Evolutionary conservation across 1,140 invertebrate genomes (phyloP), one percentile per base, ranked within the genome.

Genomic region (Melitaea cinxia): DNA sequence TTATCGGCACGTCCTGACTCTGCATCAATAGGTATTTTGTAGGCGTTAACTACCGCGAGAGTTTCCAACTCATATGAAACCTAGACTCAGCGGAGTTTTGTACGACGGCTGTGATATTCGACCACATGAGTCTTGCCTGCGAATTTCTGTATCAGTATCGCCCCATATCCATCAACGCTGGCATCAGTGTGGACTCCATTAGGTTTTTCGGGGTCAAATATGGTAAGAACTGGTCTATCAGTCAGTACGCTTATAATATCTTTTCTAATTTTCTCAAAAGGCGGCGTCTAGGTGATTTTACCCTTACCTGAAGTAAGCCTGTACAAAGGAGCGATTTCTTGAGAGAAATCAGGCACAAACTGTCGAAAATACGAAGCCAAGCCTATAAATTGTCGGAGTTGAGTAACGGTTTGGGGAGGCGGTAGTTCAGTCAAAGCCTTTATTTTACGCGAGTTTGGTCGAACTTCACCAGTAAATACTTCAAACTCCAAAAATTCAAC

Each of bases 51-150:
- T 72, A 93, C 68, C 1, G 75, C 77, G 2, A 82, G 57, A 7
- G 93, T 77, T 59, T 88, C 82, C 14, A 88, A 45, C 39, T 85
- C 80, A 60, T 78, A 86, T 35, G 77, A 83, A 77, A 87, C 47
- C 67, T 75, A 1, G 63, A 61, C 58, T 88, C 81, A 1, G 71
- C 17, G 3, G n/a, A n/a, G 10, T 0, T 54, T 23, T 1, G 63
- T 65, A 2, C 63, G 47, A 2, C 26, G 15, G 17, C 61, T 64
- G 26, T 21, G 49, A n/a, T 42, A 42, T 14, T 4, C 37, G 7
- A 42, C 37, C 4, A 39, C 37, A 39, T 12, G 2, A 12, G 15
- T 15, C 21, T 33, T 63, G 50, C 10, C 14, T 10, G 17, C 82
- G 6, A 1, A 7, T 4, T 14, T 42, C 14, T 42, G 37, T 17